Conservation (phyloP, 2,888 invertebrate species). For the Hanleya hanleyi region DNA sequence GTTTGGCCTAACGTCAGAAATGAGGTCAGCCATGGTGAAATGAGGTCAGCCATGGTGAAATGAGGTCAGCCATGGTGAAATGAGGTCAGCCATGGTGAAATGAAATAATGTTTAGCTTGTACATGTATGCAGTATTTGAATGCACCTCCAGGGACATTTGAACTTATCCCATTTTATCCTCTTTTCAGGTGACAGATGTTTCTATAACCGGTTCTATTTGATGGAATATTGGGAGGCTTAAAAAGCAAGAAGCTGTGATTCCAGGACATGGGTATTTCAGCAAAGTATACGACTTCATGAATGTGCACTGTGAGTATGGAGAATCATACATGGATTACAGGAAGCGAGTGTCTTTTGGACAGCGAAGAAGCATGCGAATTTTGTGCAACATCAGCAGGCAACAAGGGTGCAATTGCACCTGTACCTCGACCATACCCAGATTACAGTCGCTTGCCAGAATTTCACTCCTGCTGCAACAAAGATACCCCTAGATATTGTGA, state of each 20-base stretch:
- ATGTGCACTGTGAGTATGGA: background rate
- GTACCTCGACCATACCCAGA: background rate
- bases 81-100: no score
- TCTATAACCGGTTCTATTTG: background rate
- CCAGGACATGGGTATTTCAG: background rate
- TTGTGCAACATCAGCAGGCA: background rate
- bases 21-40: no score
- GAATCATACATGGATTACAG: background rate
- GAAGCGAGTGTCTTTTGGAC: background rate
- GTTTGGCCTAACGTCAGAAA: no score
- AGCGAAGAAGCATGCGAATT: background rate
- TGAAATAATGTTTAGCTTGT: no score
- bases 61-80: no score
- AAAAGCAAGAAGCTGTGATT: background rate
- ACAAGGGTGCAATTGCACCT: background rate
- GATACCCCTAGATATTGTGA: background rate
- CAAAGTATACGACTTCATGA: background rate
- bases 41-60: no score
- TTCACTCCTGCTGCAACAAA: background rate
- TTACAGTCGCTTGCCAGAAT: no score
- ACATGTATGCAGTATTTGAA: no score
- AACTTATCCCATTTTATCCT: no score
- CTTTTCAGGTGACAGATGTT: background rate
- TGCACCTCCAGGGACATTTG: no score
- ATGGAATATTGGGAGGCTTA: background rate